Base-by-base conservation (phyloP, 2,888 invertebrate species). In the Polietes domitor region DNA sequence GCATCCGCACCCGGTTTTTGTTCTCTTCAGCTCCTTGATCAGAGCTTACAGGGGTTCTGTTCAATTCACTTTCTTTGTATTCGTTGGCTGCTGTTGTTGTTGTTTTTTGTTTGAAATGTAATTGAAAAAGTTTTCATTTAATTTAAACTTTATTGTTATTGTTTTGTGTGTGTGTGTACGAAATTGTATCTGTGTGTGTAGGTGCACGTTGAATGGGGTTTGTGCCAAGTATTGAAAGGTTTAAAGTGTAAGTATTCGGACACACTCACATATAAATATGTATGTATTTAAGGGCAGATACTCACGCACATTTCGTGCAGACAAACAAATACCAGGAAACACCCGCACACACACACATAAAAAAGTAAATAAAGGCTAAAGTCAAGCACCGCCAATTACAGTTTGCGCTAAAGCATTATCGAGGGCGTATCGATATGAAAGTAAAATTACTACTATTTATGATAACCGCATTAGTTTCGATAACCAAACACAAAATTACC, bases 81-180 rank as follows among this genome's bases (percentile, higher is more conserved):
- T 26, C 9, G 32, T 63, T 63, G 5, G 65, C 87, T 55, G 10
- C 24, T 55, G 70, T 71, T 28, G 63, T 3, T 37, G 19, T 26
- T 32, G 41, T 24, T 82, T 73, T 82, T 77, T 83, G 63, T 71
- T 77, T 77, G 28, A 83, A 77, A 86, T 85, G 86, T 86, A 86
- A 87, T 87, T 86, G 86, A 86, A 87, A 87, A 87, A 87, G 86
- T 86, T 87, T 87, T 87, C 82, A 87, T 86, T 85, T 83, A 85
- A 86, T 87, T 86, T 86, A 86, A 87, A 86, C 85, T 86, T 86
- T 83, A 82, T 73, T 83, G 77, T 80, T 80, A 80, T 83, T 80
- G 80, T 80, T 83, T 7, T 77, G 65, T 73, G 28, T 68, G 73
- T 17, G 2, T n/a, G 72, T 58, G 32, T 58, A 65, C 17, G 15